These are phyloP conservation scores for Drosophila sproati DNA, from an alignment of 1,140 invertebrate species.

Conservation along the genomic window DNA sequence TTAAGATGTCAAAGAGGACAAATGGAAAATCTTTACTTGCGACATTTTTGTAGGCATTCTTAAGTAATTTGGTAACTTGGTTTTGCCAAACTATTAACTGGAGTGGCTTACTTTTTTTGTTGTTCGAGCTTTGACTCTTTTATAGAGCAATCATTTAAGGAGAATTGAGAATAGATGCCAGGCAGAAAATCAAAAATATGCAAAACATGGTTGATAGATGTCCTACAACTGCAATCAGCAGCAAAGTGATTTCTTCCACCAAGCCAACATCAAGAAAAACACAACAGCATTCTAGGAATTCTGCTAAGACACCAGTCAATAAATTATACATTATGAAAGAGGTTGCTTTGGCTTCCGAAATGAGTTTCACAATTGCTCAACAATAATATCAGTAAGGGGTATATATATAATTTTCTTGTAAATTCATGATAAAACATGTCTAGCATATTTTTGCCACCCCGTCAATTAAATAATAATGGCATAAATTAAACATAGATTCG, in stretches of 20 bases:
- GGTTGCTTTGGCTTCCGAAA: neutral
- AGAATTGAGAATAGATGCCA: neutral
- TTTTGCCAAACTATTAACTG: neutral
- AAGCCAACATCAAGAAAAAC: neutral
- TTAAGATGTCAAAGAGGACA: slow-evolving; percentile 18
- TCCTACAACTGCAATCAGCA: neutral
- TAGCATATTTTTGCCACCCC: too few relatives aligned
- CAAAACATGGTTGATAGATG: neutral
- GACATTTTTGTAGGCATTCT: neutral
- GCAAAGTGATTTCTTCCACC: neutral
- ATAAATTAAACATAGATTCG: too few relatives aligned
- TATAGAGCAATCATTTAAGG: neutral
- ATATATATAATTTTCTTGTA: neutral
- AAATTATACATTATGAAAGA: neutral
- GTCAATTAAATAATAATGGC: too few relatives aligned
- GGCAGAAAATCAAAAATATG: neutral
- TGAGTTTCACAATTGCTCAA: neutral
- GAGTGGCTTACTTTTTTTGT: neutral
- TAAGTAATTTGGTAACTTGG: neutral
- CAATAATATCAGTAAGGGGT: neutral
- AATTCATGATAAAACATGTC: too few relatives aligned
- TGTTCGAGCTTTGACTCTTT: neutral
- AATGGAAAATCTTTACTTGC: neutral
- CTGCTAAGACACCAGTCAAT: neutral
- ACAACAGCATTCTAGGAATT: neutral